A percentile compares a stretch with the other conserved stretches of the same genome.
Evolutionary conservation across 2,797 vertebrate genomes (phyloP).

Genomic region (Buphagus erythrorhynchus): DNA sequence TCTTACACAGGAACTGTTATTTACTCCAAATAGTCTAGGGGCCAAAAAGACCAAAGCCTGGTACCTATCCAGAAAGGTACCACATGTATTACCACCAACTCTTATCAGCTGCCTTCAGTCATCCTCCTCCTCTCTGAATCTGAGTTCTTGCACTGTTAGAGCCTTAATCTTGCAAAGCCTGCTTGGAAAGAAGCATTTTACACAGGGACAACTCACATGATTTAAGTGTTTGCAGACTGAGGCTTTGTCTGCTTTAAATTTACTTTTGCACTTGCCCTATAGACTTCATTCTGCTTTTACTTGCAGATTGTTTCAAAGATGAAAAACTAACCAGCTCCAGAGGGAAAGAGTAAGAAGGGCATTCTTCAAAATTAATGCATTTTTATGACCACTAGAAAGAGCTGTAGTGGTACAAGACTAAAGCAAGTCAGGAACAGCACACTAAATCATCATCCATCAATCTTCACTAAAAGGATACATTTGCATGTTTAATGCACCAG

Average conservation of each 20-base stretch:
- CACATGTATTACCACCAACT: neutral
- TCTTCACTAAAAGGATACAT: neutral
- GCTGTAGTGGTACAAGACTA: neutral
- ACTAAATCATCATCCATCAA: neutral
- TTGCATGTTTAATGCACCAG: neutral
- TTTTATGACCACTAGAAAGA: neutral
- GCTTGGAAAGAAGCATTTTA: neutral
- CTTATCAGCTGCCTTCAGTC: neutral
- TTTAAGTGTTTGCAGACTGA: neutral
- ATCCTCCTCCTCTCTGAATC: neutral
- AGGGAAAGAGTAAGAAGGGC: neutral
- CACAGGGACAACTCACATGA: fast-evolving
- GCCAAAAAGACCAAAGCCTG: neutral
- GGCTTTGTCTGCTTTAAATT: neutral
- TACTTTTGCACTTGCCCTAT: neutral
- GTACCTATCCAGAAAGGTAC: neutral
- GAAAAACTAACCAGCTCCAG: neutral
- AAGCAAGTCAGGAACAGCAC: neutral
- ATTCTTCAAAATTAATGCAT: neutral
- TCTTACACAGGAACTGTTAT: neutral
- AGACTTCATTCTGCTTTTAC: neutral
- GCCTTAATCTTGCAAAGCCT: neutral
- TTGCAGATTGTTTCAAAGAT: neutral
- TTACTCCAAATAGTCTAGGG: neutral
- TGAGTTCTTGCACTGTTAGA: neutral